Evolutionary conservation across 2,888 invertebrate species (phyloP).

Genomic region (Agriopis aurantiaria): DNA sequence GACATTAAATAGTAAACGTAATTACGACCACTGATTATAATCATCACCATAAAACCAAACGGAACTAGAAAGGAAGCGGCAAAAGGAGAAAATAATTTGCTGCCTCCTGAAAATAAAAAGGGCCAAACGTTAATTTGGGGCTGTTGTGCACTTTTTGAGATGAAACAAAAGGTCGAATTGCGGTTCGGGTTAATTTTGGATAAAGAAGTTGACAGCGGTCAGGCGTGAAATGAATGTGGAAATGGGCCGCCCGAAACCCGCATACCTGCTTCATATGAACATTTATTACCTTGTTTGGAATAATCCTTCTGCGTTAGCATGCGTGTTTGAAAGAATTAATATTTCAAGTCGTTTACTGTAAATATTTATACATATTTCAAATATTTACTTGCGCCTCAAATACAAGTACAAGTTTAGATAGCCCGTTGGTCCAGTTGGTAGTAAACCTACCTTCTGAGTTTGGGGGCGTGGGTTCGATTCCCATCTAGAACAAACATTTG

Average conservation of each 20-base stretch:
- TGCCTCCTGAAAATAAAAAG: constrained; percentile 39
- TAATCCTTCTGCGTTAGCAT: constrained; percentile 26
- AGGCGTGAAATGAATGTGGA: constrained; percentile 48
- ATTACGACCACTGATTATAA: constrained; percentile 13
- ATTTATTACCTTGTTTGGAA: constrained; percentile 35
- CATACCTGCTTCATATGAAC: constrained; percentile 32
- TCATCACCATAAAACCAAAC: constrained; percentile 13
- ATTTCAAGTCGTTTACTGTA: constrained; percentile 16
- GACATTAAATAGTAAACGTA: neutral
- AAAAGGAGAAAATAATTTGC: constrained; percentile 39
- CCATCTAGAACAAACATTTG: too few relatives aligned
- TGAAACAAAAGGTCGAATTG: constrained; percentile 49
- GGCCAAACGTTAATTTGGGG: constrained; percentile 41
- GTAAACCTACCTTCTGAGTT: too few relatives aligned
- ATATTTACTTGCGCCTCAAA: neutral
- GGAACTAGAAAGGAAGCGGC: constrained; percentile 8
- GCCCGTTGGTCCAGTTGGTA: too few relatives aligned
- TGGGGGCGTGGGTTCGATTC: too few relatives aligned
- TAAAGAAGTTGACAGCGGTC: constrained; percentile 52
- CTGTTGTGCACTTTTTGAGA: constrained; percentile 47
- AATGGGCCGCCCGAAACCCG: constrained; percentile 30
- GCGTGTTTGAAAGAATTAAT: constrained; percentile 21
- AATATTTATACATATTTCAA: neutral
- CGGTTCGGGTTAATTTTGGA: constrained; percentile 49
- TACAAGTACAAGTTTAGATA: too few relatives aligned